Base-by-base conservation (phyloP, 2,113 vertebrate genomes). In the Empidonax traillii region DNA sequence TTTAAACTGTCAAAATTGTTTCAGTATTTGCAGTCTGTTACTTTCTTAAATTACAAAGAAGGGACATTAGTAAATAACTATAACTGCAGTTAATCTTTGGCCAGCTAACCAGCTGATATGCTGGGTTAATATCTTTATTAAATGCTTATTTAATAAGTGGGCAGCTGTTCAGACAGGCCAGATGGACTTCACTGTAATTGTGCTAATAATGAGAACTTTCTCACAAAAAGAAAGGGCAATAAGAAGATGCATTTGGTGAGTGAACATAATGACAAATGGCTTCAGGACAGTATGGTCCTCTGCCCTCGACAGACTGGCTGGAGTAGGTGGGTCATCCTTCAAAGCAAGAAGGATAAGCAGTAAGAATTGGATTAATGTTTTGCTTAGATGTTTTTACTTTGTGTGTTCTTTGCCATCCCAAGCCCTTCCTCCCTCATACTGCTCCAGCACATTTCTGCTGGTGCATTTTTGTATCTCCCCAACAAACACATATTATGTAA, bases 1-100 rank as follows among this genome's bases (percentile, higher is more conserved):
- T 98, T 98, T 95, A 71, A 97, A 96, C 94, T 95, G 96, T 97
- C 97, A 97, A 83, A 93, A 96, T 95, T 96, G 94, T 79, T 80
- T 92, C 84, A 91, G 23, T 90, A 92, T 95, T 95, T 95, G 78
- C 89, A 92, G 93, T 95, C 90, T 94, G 93, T 97, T 97, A 87
- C 96, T 98, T 95, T 95, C 91, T 89, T 94, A 96, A 96, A 97
- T 97, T 89, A 92, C 89, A 91, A 96, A 97, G 94, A 97, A 94
- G 90, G 30, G 41, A 71, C 72, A 53, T 97, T 87, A 90, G 88
- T 95, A 97, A 97, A 93, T 94, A 95, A 96, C 90, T 96, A 37
- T 62, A 91, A 96, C 69, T 55, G 55, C 37, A 47, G 65, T 90
- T 90, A 94, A 88, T 96, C 89, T 89, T 39, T 90, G 89, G 68